Evolutionary conservation across 2,113 vertebrate species (phyloP), one percentile per base, ranked within the genome.

Genomic region (Sarotherodon lohbergeri): DNA sequence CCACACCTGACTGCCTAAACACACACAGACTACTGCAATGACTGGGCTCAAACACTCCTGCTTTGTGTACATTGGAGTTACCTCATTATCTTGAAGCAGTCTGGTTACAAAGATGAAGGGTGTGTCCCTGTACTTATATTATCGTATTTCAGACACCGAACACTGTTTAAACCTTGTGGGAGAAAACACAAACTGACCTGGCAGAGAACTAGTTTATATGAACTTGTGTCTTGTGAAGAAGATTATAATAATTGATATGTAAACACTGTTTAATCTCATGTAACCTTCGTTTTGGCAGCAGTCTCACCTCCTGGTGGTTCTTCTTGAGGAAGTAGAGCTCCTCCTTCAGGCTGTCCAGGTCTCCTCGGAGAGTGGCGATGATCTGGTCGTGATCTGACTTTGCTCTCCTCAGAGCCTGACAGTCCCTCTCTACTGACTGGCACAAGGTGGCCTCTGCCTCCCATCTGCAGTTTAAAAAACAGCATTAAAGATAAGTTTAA

Each of bases 301-400:
- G 7, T 80, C 95, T 96, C 91, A 98, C 98, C 97, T 99, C 98
- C 2, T 97, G 97, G 0, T 98, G 98, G 87, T 96, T 98, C 95
- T 97, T 99, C 96, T 97, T 98, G 86, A 99, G 97, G 85, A 97
- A 96, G 24, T 97, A 97, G 32, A 99, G 94, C 91, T 98, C 98
- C 93, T 98, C 97, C 93, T 96, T 97, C 54, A 99, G 96, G 76
- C 97, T 97, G 91, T 98, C 97, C 86, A 98, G 96, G 48, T 98
- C 97, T 63, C 97, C 97, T 73, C 97, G 95, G 89, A 99, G 96
- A 55, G 92, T 97, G 85, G 90, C 89, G 34, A 98, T 94, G 29
- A 98, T 97, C 95, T 98, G 96, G 10, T 96, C 96, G 2, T 97
- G 96, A 90, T 97, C 97, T 0, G 98, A 97, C 96, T 98, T 93